Percentiles rank a stretch among this genome's conserved stretches.
Evolutionary conservation across 2,797 vertebrate genomes (phyloP).

Genomic region (Myotis daubentonii): DNA sequence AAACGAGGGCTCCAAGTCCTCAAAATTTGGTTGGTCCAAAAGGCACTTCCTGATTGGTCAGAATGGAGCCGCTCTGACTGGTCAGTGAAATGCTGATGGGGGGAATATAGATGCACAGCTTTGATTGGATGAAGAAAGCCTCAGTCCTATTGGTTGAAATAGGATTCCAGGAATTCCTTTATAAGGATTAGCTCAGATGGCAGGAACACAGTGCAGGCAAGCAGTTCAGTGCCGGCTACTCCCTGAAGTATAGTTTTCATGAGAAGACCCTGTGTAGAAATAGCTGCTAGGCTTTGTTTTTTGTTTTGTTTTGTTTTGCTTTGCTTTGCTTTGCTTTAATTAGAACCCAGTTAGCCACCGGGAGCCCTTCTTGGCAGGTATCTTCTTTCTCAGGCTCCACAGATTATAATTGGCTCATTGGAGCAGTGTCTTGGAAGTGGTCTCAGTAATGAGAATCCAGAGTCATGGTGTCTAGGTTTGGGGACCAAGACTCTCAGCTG

Average conservation of each 20-base stretch:
- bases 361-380: neutral
- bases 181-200: too few species aligned
- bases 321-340: neutral
- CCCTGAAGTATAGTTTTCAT: neutral
- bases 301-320: neutral
- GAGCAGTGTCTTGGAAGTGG: accelerated
- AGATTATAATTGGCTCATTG: accelerated
- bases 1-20: neutral
- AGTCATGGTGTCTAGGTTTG: too few species aligned
- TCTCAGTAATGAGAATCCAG: neutral
- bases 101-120: neutral
- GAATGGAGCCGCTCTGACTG: neutral
- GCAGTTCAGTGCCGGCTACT: neutral
- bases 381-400: neutral
- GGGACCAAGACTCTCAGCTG: neutral
- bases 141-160: neutral
- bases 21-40: neutral
- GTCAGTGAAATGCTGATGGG: neutral
- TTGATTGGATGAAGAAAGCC: too few species aligned
- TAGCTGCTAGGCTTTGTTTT: neutral
- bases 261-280: neutral
- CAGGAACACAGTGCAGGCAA: too few species aligned
- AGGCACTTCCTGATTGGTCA: neutral
- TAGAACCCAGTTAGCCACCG: neutral
- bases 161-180: neutral